Evolutionary conservation across 2,113 vertebrate genomes (phyloP), one percentile per base, ranked within the genome.

Genomic region (Bujurquina vittata): DNA sequence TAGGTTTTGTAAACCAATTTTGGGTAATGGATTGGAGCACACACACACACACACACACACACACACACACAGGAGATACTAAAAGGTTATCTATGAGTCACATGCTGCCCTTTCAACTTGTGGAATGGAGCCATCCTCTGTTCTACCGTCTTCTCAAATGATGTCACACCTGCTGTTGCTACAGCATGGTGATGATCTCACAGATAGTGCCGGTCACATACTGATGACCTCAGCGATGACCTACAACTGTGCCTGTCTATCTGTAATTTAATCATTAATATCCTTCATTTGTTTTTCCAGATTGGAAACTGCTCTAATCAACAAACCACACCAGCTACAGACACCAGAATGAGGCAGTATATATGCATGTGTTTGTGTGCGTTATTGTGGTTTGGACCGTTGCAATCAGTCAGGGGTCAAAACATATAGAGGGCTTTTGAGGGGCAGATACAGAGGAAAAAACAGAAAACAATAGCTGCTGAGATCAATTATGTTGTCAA

Each of bases 21-120:
- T 54, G 10, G 75, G 79, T 87, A 93, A 93, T 89, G 83, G 91
- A 63, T 84, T 82, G 46, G 76, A 84, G 81, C 15, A 9, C 29
- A 62, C 58, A 14, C 63, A 56, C 29, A 11, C 11, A 54, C 43
- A 33, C 33, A 35, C 33, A 62, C 58, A 15, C 63, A 60, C 61
- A 72, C 52, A 78, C 15, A 15, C 23, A 49, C 31, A 35, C n/a
- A 52, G 31, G 81, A 58, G 74, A 88, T 69, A 81, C 63, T 65
- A 79, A 91, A 93, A 94, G 90, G 90, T 94, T 86, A 93, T 87
- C 91, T 84, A 26, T 75, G 84, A 87, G 90, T 93, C 87, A 89
- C 83, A 76, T 77, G 87, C 81, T 84, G 57, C 52, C 79, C 80
- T 87, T 88, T 90, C 60, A 86, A 84, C 83, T 63, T 10, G 61